Conservation (phyloP, 2,888 invertebrate genomes). For the Agonopterix subpropinquella region DNA sequence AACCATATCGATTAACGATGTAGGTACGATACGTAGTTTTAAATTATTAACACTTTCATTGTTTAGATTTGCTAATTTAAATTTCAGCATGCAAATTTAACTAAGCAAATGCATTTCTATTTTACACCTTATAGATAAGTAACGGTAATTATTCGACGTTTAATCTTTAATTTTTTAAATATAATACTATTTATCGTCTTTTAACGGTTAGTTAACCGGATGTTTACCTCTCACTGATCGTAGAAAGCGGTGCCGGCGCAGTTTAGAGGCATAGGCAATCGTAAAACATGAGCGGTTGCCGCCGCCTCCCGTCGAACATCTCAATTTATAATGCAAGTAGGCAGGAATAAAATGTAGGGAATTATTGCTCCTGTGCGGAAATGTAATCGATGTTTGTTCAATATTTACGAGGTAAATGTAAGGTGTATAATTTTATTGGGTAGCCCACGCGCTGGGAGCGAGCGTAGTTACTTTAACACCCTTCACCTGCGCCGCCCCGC, state of each 20-base stretch:
- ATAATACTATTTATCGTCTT: slow-evolving; percentile 20
- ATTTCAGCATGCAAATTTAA: not conserved
- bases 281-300: slow-evolving; percentile 36
- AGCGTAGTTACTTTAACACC: not conserved
- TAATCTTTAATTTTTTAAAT: slow-evolving; percentile 5
- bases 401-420: slow-evolving; percentile 37
- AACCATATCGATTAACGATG: too few relatives aligned
- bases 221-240: slow-evolving; percentile 54
- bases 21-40: not conserved
- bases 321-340: slow-evolving; percentile 50
- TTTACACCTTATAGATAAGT: not conserved
- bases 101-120: slow-evolving; percentile 1
- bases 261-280: slow-evolving; percentile 40
- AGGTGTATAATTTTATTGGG: slow-evolving; percentile 36
- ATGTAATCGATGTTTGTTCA: slow-evolving; percentile 38
- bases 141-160: slow-evolving; percentile 1
- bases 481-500: not conserved
- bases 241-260: slow-evolving; percentile 52
- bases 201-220: slow-evolving; percentile 51
- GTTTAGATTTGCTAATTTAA: not conserved
- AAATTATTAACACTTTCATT: slow-evolving; percentile 3
- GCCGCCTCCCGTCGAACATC: slow-evolving; percentile 31
- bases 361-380: slow-evolving; percentile 42
- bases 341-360: slow-evolving; percentile 43
- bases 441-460: slow-evolving; percentile 18